Evolutionary conservation across 2,888 invertebrate species (phyloP), one percentile per base, ranked within the genome.

Genomic region (Cryptocheilus praepositus): DNA sequence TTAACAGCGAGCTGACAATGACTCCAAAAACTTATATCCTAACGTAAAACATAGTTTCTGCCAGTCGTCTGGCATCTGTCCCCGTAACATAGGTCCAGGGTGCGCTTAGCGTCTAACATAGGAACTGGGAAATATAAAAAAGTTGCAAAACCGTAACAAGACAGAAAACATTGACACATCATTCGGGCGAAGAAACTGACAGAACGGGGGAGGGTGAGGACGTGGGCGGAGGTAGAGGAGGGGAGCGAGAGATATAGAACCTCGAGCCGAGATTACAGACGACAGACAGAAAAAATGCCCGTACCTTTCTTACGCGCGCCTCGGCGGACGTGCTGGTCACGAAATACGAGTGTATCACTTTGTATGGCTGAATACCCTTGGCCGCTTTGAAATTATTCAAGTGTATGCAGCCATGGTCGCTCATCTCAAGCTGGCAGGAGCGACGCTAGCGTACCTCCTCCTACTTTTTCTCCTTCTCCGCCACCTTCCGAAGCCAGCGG

Each of bases 291-390:
- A 21, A 19, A 76, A 68, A 76, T 60, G 68, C 71, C 80, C 83
- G 83, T 86, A 96, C 96, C 95, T 96, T 97, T 84, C 94, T 93
- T 89, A 93, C 92, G 82, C 95, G 92, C 77, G 95, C 94, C 89
- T 95, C 95, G 80, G 92, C 91, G 72, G 95, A 93, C 64, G 95
- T 93, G 88, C 95, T 94, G 75, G 95, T 93, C 66, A 96, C 94
- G 89, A 97, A 96, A 90, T 94, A 95, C 75, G 94, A 93, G 90
- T 96, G 95, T 82, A 97, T 94, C 82, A 96, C 92, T 90, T 92
- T 92, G 88, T 93, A 94, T 56, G 93, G 92, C 88, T 92, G 92
- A 74, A 93, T 91, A 81, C 95, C 95, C 89, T 94, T 93, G 60
- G 92, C 92, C 84, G 93, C 92, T 91, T 95, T 95, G 90, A 94